Evolutionary conservation across 2,113 vertebrate species (phyloP).

Genomic region (Panthera leo): DNA sequence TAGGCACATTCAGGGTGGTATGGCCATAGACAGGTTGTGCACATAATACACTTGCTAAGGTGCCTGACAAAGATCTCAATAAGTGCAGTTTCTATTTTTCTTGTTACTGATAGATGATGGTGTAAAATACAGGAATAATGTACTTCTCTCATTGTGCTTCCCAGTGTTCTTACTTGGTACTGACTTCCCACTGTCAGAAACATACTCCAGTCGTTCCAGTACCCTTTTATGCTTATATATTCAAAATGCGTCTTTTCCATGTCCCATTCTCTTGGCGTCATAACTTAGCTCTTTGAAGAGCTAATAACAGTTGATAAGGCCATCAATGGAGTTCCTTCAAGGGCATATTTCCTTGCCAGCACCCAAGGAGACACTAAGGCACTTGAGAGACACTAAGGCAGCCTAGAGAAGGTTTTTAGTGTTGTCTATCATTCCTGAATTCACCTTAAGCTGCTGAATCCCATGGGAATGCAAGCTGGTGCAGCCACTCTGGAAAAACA

Average conservation of each 20-base stretch:
- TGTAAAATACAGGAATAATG: not conserved
- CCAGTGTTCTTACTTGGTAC: not conserved
- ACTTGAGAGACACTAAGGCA: not conserved
- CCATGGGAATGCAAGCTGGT: not conserved
- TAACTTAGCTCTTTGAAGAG: not conserved
- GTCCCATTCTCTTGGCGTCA: not conserved
- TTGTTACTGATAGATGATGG: not conserved
- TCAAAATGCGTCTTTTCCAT: constrained; percentile 25
- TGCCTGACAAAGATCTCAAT: not conserved
- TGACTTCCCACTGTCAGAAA: not conserved
- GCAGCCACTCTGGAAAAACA: no score
- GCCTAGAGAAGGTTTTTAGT: not conserved
- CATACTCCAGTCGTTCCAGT: not conserved
- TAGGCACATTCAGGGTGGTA: no score
- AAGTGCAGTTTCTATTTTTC: not conserved
- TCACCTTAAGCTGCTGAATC: not conserved
- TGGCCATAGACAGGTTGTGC: not conserved
- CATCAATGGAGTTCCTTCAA: not conserved
- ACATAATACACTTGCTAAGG: not conserved
- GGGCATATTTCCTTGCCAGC: not conserved
- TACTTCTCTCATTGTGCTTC: not conserved
- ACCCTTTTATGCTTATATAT: not conserved
- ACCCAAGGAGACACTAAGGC: not conserved
- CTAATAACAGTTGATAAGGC: not conserved
- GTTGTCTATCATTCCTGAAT: not conserved